phyloP scores from a whole-genome alignment of 1,140 invertebrate genomes.

The Delia radicum region DNA sequence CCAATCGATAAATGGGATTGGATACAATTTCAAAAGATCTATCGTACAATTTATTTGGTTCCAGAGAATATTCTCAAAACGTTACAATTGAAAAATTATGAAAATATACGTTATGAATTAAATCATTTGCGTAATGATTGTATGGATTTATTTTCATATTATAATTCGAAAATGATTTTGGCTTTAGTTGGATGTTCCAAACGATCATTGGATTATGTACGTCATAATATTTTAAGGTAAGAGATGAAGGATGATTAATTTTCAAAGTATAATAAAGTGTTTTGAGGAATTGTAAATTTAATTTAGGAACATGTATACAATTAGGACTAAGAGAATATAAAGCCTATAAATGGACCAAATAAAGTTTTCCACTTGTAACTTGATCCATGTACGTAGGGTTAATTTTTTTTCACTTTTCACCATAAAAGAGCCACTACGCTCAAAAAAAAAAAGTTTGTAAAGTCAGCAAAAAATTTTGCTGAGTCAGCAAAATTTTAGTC shows the following conservation, averaged over 20 bases:
- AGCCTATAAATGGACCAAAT: no score
- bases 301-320: no score
- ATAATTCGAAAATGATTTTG: conserved; percentile 70
- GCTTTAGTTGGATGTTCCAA: conserved; percentile 69
- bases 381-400: no score
- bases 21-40: conserved; percentile 48
- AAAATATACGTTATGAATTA: conserved; percentile 58
- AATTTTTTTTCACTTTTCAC: no score
- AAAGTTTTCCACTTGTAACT: no score
- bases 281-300: not conserved
- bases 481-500: no score
- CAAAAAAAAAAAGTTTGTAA: no score
- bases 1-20: conserved; percentile 51
- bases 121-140: conserved; percentile 67
- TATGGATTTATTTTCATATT: conserved; percentile 73
- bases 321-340: no score
- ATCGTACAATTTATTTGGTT: conserved; percentile 41
- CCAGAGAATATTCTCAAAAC: conserved; percentile 37
- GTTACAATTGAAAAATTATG: conserved; percentile 40
- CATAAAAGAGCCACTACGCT: no score
- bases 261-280: not conserved
- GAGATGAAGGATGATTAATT: not conserved
- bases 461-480: no score
- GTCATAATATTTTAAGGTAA: conserved; percentile 59
- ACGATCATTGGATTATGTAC: conserved; percentile 67